Percentiles rank a stretch among this genome's conserved stretches.
These are phyloP conservation scores for Musca vetustissima DNA, from an alignment of 1,140 invertebrate genomes.

Conservation along the genomic window DNA sequence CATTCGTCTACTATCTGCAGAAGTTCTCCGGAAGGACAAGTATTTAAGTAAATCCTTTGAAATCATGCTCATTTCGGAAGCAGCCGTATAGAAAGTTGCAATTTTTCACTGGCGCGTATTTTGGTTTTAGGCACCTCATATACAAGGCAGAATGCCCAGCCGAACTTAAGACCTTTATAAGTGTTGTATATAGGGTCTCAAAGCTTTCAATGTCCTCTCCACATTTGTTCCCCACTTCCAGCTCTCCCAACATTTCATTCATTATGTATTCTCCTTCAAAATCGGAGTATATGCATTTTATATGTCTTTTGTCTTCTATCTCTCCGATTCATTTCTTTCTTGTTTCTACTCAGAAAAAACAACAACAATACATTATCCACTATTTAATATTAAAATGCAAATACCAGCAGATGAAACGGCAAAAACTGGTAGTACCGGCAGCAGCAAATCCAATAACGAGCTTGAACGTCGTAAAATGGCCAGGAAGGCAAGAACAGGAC, in stretches of 20 bases:
- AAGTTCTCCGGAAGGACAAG: too few relatives aligned
- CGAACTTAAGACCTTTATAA: too few relatives aligned
- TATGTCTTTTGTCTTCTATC: not conserved
- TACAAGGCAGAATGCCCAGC: too few relatives aligned
- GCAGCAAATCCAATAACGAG: conserved; percentile 31
- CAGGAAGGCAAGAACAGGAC: conserved; percentile 35
- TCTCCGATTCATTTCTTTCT: not conserved
- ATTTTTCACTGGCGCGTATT: too few relatives aligned
- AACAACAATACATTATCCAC: conserved; percentile 55
- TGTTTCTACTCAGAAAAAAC: conserved; percentile 43
- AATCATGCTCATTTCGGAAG: too few relatives aligned
- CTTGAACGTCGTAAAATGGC: conserved; percentile 29
- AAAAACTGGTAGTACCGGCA: not conserved
- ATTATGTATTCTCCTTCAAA: not conserved
- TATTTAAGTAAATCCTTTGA: too few relatives aligned
- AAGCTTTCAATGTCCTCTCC: too few relatives aligned
- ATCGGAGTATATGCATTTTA: not conserved
- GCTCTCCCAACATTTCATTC: not conserved
- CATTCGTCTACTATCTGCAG: too few relatives aligned
- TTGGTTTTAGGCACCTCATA: too few relatives aligned
- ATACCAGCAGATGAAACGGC: conserved; percentile 56
- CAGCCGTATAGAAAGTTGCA: too few relatives aligned
- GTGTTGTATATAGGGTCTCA: too few relatives aligned
- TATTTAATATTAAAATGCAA: conserved; percentile 55
- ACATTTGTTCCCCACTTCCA: too few relatives aligned